These are phyloP conservation scores for Zaprionus lineosus DNA, from an alignment of 2,888 invertebrate species.

Conservation along the genomic window DNA sequence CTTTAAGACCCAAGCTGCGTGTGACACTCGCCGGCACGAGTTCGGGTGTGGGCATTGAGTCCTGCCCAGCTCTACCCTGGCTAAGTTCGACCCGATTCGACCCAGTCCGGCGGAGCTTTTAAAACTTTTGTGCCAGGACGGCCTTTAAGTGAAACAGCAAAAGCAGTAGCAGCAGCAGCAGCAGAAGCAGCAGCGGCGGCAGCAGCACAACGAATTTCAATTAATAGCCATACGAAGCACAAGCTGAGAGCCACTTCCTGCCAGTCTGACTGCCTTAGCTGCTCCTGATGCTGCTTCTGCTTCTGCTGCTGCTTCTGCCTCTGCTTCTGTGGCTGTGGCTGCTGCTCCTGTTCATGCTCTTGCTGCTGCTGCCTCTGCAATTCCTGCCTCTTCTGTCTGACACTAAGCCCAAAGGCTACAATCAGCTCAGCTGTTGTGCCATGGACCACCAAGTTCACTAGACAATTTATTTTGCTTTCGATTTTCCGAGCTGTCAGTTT, in stretches of 20 bases:
- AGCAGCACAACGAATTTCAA: slow-evolving; percentile 73
- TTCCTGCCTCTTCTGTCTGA: slow-evolving; percentile 61
- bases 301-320: slow-evolving; percentile 12
- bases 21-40: slow-evolving; percentile 40
- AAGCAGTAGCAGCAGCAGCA: background rate
- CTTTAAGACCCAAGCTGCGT: slow-evolving; percentile 66
- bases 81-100: too few relatives aligned
- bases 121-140: slow-evolving; percentile 53
- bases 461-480: slow-evolving; percentile 79
- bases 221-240: slow-evolving; percentile 65
- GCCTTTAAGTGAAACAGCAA: slow-evolving; percentile 38
- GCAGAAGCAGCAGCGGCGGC: slow-evolving; percentile 7
- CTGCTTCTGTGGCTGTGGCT: slow-evolving; percentile 1
- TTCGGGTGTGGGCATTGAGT: background rate
- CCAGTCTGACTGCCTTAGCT: slow-evolving; percentile 4
- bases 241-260: slow-evolving; percentile 49
- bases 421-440: slow-evolving; percentile 71
- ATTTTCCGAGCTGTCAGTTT: slow-evolving; percentile 79
- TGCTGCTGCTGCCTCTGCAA: slow-evolving; percentile 15
- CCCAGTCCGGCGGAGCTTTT: slow-evolving; percentile 50
- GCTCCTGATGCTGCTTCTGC: slow-evolving; percentile 6
- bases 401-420: slow-evolving; percentile 76
- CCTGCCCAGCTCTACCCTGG: too few relatives aligned
- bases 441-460: slow-evolving; percentile 75
- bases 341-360: too few relatives aligned